Percentiles rank a stretch among this genome's conserved stretches.
Conservation (phyloP, 2,797 vertebrate species). For the Ara ararauna region DNA sequence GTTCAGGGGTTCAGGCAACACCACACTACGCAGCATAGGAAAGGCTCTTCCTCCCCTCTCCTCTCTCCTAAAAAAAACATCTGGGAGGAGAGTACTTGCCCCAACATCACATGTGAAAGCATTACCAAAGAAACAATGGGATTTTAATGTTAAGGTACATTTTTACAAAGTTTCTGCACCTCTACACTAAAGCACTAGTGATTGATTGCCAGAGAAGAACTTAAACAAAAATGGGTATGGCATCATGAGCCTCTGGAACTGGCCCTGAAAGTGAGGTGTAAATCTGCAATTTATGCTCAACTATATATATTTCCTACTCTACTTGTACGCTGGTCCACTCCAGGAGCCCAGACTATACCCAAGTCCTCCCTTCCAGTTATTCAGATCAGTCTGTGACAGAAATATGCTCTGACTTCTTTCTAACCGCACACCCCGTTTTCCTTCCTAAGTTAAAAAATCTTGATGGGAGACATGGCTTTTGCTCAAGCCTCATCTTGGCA, state of each 20-base stretch:
- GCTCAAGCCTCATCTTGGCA: not conserved
- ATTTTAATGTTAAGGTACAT: not conserved
- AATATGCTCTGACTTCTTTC: not conserved
- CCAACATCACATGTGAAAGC: not conserved
- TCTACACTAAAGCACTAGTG: not conserved
- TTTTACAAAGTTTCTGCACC: not conserved
- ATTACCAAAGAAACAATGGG: not conserved
- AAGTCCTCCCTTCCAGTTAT: not conserved
- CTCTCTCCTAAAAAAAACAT: not conserved
- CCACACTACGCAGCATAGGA: not conserved
- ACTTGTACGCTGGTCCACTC: not conserved
- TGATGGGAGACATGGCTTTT: not conserved
- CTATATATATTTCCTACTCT: not conserved
- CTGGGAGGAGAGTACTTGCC: rapidly evolving
- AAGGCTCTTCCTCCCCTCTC: not conserved
- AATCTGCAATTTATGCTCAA: not conserved
- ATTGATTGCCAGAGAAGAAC: not conserved
- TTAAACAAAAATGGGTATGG: not conserved
- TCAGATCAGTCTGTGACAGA: not conserved
- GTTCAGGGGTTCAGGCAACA: not conserved
- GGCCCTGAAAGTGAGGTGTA: not conserved
- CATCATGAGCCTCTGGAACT: not conserved
- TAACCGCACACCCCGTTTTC: not conserved
- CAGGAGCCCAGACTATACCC: not conserved
- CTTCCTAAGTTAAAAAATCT: not conserved